These are phyloP conservation scores for Drosophila meridionalis DNA, from an alignment of 2,888 invertebrate genomes.

Conservation along the genomic window DNA sequence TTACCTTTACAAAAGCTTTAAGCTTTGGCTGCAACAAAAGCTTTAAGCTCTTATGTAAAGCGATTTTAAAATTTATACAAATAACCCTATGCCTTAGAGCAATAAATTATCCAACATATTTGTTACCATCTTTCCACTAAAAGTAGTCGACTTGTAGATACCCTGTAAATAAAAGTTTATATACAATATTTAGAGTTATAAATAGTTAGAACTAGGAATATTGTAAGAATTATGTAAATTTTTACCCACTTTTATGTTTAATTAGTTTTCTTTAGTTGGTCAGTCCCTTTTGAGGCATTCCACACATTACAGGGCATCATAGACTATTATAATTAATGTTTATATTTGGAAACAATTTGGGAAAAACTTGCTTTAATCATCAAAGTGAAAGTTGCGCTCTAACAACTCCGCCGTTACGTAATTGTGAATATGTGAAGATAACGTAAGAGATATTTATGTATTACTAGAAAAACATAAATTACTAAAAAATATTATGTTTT, in stretches of 20 bases:
- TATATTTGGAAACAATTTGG: background rate
- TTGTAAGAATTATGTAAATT: background rate
- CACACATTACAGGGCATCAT: background rate
- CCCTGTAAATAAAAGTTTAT: background rate
- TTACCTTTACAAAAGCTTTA: background rate
- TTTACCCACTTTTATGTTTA: background rate
- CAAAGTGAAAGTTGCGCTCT: slow-evolving; percentile 35
- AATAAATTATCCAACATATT: background rate
- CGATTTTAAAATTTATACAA: background rate
- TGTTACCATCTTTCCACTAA: background rate
- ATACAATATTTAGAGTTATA: too few species aligned
- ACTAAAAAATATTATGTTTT: too few species aligned
- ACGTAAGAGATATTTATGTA: background rate
- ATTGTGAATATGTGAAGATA: slow-evolving; percentile 5
- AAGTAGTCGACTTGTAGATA: background rate
- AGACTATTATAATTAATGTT: slow-evolving; percentile 7
- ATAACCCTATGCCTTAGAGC: background rate
- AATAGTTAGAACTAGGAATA: background rate
- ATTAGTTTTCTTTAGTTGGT: background rate
- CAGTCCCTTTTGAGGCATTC: background rate
- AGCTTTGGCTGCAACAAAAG: background rate
- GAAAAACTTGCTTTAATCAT: slow-evolving; percentile 8
- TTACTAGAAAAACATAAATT: too few species aligned
- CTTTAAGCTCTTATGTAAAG: slow-evolving; percentile 3
- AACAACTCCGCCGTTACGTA: background rate